phyloP scores from a whole-genome alignment of 2,888 invertebrate genomes.

The Allolobophora icterica region DNA sequence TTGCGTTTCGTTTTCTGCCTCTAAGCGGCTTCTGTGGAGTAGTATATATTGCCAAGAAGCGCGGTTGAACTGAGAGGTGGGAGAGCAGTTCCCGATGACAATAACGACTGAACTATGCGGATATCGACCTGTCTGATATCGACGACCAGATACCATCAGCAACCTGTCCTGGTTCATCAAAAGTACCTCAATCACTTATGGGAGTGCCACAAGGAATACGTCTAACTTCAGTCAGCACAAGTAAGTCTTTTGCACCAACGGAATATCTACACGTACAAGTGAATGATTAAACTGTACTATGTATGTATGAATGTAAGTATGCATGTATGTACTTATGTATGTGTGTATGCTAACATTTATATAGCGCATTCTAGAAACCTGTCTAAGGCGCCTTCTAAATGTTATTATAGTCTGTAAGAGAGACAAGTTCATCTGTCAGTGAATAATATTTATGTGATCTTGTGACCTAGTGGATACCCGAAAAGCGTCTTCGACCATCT shows the following conservation, averaged over 20 bases:
- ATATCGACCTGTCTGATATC: neutral
- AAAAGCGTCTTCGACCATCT: no score
- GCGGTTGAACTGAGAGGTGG: neutral
- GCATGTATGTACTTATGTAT: no score
- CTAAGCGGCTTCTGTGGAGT: neutral
- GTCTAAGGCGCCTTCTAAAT: no score
- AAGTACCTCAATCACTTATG: conserved; percentile 8
- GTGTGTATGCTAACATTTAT: no score
- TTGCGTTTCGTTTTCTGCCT: neutral
- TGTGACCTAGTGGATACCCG: no score
- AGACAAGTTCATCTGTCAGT: no score
- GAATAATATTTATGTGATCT: no score
- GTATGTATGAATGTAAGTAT: no score
- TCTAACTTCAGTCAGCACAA: conserved; percentile 12
- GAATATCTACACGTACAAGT: no score
- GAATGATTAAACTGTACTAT: no score
- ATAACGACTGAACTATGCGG: neutral
- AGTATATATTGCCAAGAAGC: neutral
- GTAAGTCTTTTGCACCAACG: neutral
- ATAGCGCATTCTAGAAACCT: no score
- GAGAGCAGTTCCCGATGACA: neutral
- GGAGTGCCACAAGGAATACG: conserved; percentile 27
- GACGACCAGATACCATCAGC: neutral
- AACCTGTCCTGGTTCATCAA: neutral
- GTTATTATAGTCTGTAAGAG: no score